phyloP scores from a whole-genome alignment of 2,797 vertebrate species.

The Ataeniobius toweri region DNA sequence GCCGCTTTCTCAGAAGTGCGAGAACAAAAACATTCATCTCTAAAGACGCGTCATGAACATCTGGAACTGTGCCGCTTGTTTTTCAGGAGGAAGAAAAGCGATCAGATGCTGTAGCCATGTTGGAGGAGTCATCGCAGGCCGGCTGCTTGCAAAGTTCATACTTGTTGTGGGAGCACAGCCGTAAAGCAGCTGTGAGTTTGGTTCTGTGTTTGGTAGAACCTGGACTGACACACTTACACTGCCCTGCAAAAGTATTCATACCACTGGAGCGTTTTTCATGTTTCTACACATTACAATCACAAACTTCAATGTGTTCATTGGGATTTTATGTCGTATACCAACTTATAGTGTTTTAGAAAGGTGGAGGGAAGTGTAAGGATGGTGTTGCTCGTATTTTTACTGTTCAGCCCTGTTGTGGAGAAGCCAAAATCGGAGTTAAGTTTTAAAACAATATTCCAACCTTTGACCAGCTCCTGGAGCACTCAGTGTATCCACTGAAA shows the following conservation, averaged over 20 bases:
- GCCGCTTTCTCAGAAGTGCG: not conserved
- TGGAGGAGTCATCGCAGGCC: slow-evolving; percentile 88
- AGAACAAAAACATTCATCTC: not conserved
- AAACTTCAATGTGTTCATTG: too few species aligned
- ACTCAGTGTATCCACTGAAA: too few species aligned
- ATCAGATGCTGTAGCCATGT: slow-evolving; percentile 82
- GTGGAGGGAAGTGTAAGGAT: too few species aligned
- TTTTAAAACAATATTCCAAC: too few species aligned
- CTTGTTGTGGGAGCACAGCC: slow-evolving; percentile 91
- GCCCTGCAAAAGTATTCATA: not conserved
- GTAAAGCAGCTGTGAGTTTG: slow-evolving; percentile 85
- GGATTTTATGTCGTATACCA: not conserved
- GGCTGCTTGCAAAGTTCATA: slow-evolving; percentile 93
- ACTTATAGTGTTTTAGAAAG: too few species aligned
- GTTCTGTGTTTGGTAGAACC: not conserved
- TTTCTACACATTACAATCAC: too few species aligned
- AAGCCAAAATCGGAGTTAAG: too few species aligned
- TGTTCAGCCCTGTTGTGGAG: too few species aligned
- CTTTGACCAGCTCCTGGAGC: too few species aligned
- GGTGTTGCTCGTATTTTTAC: too few species aligned
- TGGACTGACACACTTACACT: not conserved
- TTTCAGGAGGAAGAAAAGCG: slow-evolving; percentile 86
- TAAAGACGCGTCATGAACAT: slow-evolving; percentile 1
- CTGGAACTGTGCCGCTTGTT: not conserved
- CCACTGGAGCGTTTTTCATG: not conserved